Evolutionary conservation across 1,140 invertebrate genomes (phyloP).

Genomic region (Matsumurasca onukii): DNA sequence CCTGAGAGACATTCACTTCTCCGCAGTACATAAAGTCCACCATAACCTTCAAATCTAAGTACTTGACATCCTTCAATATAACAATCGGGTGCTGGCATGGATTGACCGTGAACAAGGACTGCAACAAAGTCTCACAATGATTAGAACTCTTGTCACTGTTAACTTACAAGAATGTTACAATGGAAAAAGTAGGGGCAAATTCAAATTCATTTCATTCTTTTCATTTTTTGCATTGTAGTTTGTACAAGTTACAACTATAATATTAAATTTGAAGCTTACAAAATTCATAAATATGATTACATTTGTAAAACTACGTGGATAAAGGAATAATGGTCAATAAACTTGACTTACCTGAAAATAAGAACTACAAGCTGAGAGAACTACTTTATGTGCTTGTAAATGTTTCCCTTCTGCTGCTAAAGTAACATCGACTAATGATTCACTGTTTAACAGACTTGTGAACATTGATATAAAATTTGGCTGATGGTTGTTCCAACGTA

Average conservation of each 20-base stretch:
- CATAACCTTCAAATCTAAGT: constrained; percentile 81
- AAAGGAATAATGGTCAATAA: no score
- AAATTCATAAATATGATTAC: no score
- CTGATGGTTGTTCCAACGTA: constrained; percentile 88
- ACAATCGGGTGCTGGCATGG: constrained; percentile 89
- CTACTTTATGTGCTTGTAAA: constrained; percentile 82
- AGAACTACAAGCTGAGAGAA: constrained; percentile 81
- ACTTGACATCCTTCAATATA: constrained; percentile 86
- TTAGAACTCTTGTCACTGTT: no score
- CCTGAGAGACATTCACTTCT: constrained; percentile 87
- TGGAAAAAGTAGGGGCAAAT: no score
- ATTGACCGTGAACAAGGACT: constrained; percentile 78
- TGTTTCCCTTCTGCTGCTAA: constrained; percentile 81
- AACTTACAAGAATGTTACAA: no score
- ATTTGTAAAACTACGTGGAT: no score
- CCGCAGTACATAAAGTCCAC: constrained; percentile 93
- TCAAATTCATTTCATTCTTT: no score
- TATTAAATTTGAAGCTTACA: no score
- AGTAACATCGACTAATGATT: constrained; percentile 85
- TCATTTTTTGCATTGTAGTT: no score
- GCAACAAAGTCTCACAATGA: no score
- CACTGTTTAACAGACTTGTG: constrained; percentile 72
- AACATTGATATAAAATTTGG: constrained; percentile 87
- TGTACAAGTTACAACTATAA: no score
- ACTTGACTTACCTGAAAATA: constrained; percentile 75